Base-by-base conservation (phyloP, 2,113 vertebrate genomes). In the Sander lucioperca region DNA sequence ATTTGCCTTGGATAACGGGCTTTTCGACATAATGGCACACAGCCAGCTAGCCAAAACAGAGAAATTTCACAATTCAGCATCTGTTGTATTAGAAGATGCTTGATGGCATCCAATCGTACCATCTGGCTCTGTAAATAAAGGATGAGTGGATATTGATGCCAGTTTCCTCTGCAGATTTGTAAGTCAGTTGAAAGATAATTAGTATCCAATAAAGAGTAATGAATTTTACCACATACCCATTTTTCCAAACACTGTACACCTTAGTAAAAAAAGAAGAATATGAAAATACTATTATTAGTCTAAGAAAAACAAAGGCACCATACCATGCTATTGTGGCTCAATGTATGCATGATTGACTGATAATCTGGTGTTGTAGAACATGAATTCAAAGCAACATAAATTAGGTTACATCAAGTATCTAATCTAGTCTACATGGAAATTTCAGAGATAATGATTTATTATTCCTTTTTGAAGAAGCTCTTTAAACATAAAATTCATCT, bases 61-160 rank as follows among this genome's bases (percentile, higher is more conserved):
- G 75, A 86, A 57, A 73, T 79, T 82, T 89, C 23, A 4, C 80
- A 76, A 83, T 87, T 89, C 77, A 78, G 87, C 87, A 89, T 91
- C 86, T 89, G 88, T 69, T 91, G 30, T 77, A 85, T 91, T 86
- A 83, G 73, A 91, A 85, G 51, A 81, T 77, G 73, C 65, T 79
- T 67, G 61, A 74, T 82, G 74, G 79, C 48, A 81, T 83, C 85
- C 85, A 91, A 91, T 90, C 6, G n/a, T 67, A 90, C 88, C 89
- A 91, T 91, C 87, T 91, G 90, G 85, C 82, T 84, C 51, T 63
- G 88, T 78, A 86, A 89, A 91, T 89, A 86, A 88, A 80, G 63
- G 51, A 88, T 84, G 88, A 93, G 77, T 72, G 54, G 70, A 65
- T 77, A 77, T 69, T n/a, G 36, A 67, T 82, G 71, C 73, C 84